Percentiles rank a stretch among this genome's conserved stretches.
Evolutionary conservation across 2,797 vertebrate species (phyloP).

Genomic region (Acanthis flammea): DNA sequence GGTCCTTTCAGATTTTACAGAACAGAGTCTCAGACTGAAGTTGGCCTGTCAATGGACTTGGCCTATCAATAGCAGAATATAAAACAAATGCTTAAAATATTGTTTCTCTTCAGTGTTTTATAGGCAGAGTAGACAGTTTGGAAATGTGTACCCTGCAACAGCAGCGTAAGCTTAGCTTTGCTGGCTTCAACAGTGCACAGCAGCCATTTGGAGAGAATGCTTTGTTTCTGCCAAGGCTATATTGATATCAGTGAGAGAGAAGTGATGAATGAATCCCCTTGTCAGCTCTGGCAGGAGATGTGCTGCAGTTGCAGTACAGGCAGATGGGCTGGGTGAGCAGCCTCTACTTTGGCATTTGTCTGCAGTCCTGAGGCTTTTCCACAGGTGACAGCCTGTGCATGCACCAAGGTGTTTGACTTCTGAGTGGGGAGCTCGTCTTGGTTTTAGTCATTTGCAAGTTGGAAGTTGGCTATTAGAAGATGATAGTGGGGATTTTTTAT

Average conservation of each 20-base stretch:
- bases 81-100: not conserved
- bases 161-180: not conserved
- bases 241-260: not conserved
- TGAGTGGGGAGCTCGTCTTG: rapidly evolving
- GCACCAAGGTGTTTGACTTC: not conserved
- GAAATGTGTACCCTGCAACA: not conserved
- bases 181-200: not conserved
- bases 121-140: not conserved
- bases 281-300: not conserved
- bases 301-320: not conserved
- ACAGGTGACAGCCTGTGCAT: not conserved
- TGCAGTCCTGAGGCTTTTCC: not conserved
- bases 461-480: not conserved
- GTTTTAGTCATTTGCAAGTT: not conserved
- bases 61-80: not conserved
- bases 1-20: not conserved
- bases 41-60: not conserved
- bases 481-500: not conserved
- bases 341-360: not conserved
- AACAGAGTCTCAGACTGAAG: not conserved
- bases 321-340: not conserved
- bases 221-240: not conserved
- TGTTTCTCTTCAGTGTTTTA: not conserved
- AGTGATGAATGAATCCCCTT: not conserved
- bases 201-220: not conserved